phyloP scores from a whole-genome alignment of 2,113 vertebrate genomes.

The Coptodon bakossiorum region DNA sequence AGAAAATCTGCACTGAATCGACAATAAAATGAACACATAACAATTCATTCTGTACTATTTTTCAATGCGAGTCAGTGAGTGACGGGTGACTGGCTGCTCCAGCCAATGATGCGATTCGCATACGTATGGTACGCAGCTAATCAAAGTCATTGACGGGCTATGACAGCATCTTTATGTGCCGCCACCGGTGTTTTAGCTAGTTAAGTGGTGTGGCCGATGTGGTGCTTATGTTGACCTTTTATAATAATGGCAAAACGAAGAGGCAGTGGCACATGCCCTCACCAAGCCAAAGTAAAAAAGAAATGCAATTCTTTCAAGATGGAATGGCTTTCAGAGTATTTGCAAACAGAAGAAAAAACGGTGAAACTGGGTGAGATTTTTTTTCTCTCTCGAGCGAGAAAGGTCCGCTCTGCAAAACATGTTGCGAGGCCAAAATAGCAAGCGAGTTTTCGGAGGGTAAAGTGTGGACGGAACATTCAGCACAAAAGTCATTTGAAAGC shows the following conservation, averaged over 20 bases:
- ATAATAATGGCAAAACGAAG: not conserved
- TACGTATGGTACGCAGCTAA: not conserved
- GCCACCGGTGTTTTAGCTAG: not conserved
- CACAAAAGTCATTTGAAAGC: not conserved
- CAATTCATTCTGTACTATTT: not conserved
- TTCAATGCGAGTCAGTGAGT: not conserved
- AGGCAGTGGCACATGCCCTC: not conserved
- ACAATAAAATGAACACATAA: not conserved
- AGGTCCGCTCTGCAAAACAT: not conserved
- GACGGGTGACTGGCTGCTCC: not conserved
- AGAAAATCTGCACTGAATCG: not conserved
- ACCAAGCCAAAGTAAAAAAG: not conserved
- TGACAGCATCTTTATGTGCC: not conserved
- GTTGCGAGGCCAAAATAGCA: not conserved
- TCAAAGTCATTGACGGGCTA: not conserved
- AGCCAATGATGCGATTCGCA: not conserved
- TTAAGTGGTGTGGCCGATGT: not conserved
- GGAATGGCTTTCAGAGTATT: not conserved
- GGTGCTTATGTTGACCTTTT: not conserved
- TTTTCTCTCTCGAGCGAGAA: not conserved
- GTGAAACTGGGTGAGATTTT: not conserved
- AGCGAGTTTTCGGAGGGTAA: not conserved
- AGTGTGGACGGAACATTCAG: not conserved
- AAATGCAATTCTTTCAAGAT: not conserved
- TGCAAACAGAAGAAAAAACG: not conserved